phyloP scores from a whole-genome alignment of 1,140 invertebrate genomes.

The Neoseiulus cucumeris region DNA sequence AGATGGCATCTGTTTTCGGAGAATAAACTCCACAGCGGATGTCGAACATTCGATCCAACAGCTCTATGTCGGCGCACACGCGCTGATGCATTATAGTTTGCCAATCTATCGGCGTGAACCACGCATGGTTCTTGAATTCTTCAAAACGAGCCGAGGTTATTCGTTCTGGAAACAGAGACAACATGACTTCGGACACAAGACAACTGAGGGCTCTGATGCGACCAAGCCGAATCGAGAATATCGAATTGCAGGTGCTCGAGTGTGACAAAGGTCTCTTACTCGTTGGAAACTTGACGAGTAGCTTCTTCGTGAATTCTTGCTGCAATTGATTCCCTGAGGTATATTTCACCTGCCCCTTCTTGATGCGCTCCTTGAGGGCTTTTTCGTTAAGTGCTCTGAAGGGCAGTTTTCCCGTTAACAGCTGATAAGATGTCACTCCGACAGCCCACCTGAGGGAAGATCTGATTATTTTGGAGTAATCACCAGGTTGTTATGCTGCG shows the following conservation, averaged over 20 bases:
- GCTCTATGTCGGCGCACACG: not conserved
- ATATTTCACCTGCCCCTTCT: not conserved
- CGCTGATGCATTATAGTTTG: not conserved
- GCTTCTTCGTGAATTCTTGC: not conserved
- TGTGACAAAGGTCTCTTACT: not conserved
- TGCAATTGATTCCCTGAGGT: not conserved
- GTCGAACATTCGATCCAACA: not conserved
- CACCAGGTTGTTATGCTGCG: not conserved
- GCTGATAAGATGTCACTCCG: not conserved
- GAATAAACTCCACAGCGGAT: not conserved
- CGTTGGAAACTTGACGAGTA: not conserved
- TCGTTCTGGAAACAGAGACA: not conserved
- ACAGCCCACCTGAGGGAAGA: not conserved
- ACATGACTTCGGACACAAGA: no score
- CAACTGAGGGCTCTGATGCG: no score
- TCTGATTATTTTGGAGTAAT: not conserved
- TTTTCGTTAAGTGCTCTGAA: not conserved
- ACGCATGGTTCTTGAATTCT: not conserved
- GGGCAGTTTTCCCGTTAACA: not conserved
- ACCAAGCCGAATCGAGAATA: no score
- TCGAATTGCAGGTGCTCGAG: no score
- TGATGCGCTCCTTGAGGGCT: not conserved
- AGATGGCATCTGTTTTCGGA: not conserved
- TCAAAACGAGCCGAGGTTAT: not conserved
- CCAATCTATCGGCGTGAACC: not conserved